Conservation (phyloP, 2,888 invertebrate species). For the Aphidoletes aphidimyza region DNA sequence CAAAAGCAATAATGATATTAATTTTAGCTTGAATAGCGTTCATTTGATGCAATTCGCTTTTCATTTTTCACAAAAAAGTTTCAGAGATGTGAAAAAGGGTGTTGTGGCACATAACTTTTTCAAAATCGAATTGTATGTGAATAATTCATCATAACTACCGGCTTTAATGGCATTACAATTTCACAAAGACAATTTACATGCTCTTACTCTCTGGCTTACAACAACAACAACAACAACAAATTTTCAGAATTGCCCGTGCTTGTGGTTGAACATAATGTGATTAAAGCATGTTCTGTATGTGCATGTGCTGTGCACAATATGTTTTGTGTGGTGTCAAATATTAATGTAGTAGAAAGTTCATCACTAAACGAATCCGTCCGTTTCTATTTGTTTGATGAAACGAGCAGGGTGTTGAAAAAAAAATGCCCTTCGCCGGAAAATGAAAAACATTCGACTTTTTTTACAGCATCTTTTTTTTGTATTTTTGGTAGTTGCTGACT, state of each 20-base stretch:
- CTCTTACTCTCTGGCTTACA: not conserved
- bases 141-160: not conserved
- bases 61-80: no score
- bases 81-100: no score
- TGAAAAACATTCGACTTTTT: not conserved
- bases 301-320: conserved; percentile 10
- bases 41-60: not conserved
- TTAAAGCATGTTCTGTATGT: conserved; percentile 13
- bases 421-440: not conserved
- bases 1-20: no score
- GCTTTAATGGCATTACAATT: conserved; percentile 11
- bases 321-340: not conserved
- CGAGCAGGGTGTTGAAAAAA: not conserved
- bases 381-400: not conserved
- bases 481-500: not conserved
- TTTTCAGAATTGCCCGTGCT: not conserved
- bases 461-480: not conserved
- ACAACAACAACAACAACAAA: not conserved
- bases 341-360: not conserved
- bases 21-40: not conserved
- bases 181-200: conserved; percentile 1
- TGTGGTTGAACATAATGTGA: not conserved
- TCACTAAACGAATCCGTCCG: not conserved
- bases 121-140: no score
- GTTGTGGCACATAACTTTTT: no score